Evolutionary conservation across 2,888 invertebrate species (phyloP), one percentile per base, ranked within the genome.

Genomic region (Tillus elongatus): DNA sequence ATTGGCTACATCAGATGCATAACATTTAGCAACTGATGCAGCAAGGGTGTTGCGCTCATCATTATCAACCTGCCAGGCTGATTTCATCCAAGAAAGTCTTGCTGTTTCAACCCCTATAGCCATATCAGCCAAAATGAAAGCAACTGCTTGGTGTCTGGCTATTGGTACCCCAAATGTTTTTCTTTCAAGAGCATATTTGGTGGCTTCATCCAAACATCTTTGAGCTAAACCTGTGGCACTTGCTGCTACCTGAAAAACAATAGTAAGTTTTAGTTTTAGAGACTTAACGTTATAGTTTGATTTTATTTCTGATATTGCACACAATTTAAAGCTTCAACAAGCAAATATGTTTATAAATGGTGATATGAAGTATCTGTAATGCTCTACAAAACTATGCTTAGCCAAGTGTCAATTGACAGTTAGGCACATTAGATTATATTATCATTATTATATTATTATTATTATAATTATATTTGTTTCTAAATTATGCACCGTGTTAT

Each of bases 41-140:
- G 79, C 76, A 49, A 83, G 82, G 2, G 91, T 89, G 62, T 91
- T 90, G 24, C 49, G 48, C 11, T 46, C 38, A 52, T 85, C 89
- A 48, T 82, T 77, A 62, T 97, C 97, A 4, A 83, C 78, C 66
- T 91, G 85, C 86, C 88, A 92, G 1, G 95, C 93, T 4, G 92
- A 71, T 50, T 78, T 76, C 69, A 82, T 80, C 74, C 86, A 91
- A 9, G 89, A 83, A 36, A 95, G 69, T 34, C 96, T 79, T 0
- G 93, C 73, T 1, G 86, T 81, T 63, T 93, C 92, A 11, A 91
- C 77, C 1, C 85, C 88, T 43, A 91, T 82, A 2, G 86, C 79
- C 95, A 97, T 97, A 53, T 98, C 97, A 3, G 97, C 92, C 27
- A 97, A 66, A 73, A 97, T 79, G 68, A 96, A 96, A 2, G 91